phyloP scores from a whole-genome alignment of 2,113 vertebrate species.

The Mugil cephalus region DNA sequence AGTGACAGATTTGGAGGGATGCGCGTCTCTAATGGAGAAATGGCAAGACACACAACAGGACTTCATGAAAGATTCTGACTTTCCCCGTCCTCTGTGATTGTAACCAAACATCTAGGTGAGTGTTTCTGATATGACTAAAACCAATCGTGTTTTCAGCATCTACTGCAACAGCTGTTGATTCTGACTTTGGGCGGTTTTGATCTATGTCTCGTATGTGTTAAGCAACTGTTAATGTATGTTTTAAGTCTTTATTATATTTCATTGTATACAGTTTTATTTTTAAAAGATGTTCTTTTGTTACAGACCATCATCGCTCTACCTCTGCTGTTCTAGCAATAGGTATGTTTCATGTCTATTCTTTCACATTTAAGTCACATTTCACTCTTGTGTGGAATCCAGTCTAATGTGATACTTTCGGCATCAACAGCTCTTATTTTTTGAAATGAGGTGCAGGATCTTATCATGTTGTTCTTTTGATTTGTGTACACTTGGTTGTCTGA shows the following conservation, averaged over 20 bases:
- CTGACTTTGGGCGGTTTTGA: not conserved
- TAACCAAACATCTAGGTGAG: constrained; percentile 43
- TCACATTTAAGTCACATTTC: not conserved
- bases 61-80: not conserved
- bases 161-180: too few species aligned
- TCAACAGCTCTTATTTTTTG: too few species aligned
- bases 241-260: not conserved
- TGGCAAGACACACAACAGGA: not conserved
- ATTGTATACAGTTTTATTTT: too few species aligned
- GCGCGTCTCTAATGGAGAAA: not conserved
- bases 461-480: too few species aligned
- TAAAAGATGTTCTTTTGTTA: constrained; percentile 4
- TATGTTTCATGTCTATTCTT: not conserved
- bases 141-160: not conserved
- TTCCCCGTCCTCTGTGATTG: not conserved
- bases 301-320: not conserved
- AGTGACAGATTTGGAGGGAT: constrained; percentile 44
- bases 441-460: too few species aligned
- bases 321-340: not conserved
- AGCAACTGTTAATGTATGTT: not conserved
- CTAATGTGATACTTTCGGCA: too few species aligned
- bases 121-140: not conserved
- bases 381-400: not conserved
- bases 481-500: too few species aligned
- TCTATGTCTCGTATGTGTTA: not conserved